Percentiles rank a stretch among this genome's conserved stretches.
These are phyloP conservation scores for Glaucopsyche alexis DNA, from an alignment of 2,888 invertebrate species.

Conservation along the genomic window DNA sequence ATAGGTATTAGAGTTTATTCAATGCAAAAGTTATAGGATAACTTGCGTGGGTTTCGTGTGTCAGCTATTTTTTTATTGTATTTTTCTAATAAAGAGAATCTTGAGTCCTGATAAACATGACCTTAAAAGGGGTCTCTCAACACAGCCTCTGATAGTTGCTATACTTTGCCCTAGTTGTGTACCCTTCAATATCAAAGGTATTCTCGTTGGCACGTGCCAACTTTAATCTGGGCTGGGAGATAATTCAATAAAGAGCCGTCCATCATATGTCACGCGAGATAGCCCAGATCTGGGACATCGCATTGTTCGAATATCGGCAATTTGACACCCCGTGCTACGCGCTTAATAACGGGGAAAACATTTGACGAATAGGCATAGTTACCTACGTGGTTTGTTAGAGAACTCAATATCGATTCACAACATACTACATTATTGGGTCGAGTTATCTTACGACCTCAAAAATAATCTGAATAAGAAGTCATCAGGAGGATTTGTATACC, in stretches of 20 bases:
- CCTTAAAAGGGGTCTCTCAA: background rate
- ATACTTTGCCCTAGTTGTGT: background rate
- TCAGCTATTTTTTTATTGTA: background rate
- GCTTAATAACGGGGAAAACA: constrained; percentile 4
- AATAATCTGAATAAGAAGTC: background rate
- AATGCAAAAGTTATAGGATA: background rate
- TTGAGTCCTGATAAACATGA: background rate
- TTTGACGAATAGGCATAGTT: constrained; percentile 17
- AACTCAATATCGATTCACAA: background rate
- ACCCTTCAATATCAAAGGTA: constrained; percentile 14
- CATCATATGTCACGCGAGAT: constrained; percentile 17
- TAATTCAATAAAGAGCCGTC: constrained; percentile 25
- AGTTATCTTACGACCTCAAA: background rate
- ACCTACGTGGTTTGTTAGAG: background rate
- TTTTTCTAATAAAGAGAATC: background rate
- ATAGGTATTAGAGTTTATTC: background rate
- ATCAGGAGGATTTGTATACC: background rate
- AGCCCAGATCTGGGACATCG: constrained; percentile 19
- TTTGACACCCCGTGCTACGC: background rate
- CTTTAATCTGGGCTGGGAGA: constrained; percentile 14
- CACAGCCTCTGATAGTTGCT: background rate
- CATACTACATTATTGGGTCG: background rate
- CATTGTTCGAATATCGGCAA: constrained; percentile 17
- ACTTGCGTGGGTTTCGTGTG: background rate
- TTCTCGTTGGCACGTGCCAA: constrained; percentile 5